phyloP scores from a whole-genome alignment of 2,888 invertebrate genomes.

The Oxycera nigricornis region DNA sequence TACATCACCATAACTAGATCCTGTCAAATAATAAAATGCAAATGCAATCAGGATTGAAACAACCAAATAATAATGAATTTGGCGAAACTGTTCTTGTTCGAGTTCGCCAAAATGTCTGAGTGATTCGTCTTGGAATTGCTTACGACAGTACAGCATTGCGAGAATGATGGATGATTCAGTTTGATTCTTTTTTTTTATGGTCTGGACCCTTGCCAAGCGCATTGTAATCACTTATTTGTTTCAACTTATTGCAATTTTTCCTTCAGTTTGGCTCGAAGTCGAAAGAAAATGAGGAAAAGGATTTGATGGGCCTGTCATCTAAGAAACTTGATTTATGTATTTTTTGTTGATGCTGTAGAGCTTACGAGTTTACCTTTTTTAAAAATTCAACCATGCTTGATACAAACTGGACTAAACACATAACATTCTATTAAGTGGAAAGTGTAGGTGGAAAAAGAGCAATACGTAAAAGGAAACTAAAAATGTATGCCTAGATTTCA shows the following conservation, averaged over 20 bases:
- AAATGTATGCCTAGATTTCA: too few species aligned
- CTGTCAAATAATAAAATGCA: constrained; percentile 7
- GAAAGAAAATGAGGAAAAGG: too few species aligned
- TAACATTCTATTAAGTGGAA: too few species aligned
- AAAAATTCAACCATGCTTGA: too few species aligned
- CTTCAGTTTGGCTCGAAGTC: too few species aligned
- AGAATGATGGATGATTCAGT: constrained; percentile 3
- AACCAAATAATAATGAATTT: neutral
- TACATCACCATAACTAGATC: neutral
- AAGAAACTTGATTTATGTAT: too few species aligned
- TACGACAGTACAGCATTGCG: constrained; percentile 1
- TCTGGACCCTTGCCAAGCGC: neutral
- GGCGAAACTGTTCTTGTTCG: neutral
- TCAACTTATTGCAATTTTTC: neutral
- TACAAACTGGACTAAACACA: too few species aligned
- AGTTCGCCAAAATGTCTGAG: constrained; percentile 8
- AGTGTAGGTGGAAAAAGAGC: too few species aligned
- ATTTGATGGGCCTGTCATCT: too few species aligned
- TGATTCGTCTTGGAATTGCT: constrained; percentile 22
- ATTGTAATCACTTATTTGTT: neutral
- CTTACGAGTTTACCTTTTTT: too few species aligned
- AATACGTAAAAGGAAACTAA: too few species aligned
- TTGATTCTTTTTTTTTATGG: neutral
- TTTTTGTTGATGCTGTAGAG: too few species aligned
- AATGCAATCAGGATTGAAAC: constrained; percentile 10